These are phyloP conservation scores for Alcedo quadribrachys DNA, from an alignment of 2,797 vertebrate species.

Conservation along the genomic window DNA sequence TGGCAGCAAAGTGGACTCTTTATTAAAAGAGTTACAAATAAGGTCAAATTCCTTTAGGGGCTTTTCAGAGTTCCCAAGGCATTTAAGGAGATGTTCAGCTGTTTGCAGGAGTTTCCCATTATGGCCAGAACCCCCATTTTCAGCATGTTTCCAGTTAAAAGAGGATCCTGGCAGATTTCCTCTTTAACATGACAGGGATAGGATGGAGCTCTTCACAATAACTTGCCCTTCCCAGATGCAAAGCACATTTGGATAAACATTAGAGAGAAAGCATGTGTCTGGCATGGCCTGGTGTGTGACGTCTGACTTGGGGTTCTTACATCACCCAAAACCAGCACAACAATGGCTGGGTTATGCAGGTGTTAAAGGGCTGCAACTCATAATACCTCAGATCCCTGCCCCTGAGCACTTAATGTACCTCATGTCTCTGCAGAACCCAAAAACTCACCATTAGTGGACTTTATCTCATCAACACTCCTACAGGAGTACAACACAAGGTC, in stretches of 20 bases:
- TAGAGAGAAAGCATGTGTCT: neutral
- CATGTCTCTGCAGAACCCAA: neutral
- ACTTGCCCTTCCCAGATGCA: neutral
- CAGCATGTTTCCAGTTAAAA: slow-evolving; percentile 18
- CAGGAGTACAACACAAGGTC: neutral
- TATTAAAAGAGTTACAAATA: slow-evolving; percentile 53
- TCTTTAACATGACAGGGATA: neutral
- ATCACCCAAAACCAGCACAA: neutral
- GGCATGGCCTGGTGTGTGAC: neutral
- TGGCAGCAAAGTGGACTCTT: slow-evolving; percentile 36
- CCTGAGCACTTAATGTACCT: neutral
- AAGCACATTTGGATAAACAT: neutral
- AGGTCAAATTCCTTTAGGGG: slow-evolving; percentile 62
- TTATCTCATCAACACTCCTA: neutral
- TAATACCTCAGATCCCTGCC: neutral
- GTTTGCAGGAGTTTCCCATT: slow-evolving; percentile 44
- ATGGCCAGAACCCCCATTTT: neutral
- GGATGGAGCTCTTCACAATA: neutral
- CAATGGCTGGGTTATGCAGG: neutral
- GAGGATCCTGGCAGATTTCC: slow-evolving; percentile 4
- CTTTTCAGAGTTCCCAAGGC: slow-evolving; percentile 48
- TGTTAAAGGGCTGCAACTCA: neutral
- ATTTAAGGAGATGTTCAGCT: slow-evolving; percentile 29
- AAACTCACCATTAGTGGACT: neutral
- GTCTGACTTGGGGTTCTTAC: neutral